Evolutionary conservation across 30 jellyfish, hydroid and myxozoan genomes (phyloP).

Genomic region (Aurelia aurita): DNA sequence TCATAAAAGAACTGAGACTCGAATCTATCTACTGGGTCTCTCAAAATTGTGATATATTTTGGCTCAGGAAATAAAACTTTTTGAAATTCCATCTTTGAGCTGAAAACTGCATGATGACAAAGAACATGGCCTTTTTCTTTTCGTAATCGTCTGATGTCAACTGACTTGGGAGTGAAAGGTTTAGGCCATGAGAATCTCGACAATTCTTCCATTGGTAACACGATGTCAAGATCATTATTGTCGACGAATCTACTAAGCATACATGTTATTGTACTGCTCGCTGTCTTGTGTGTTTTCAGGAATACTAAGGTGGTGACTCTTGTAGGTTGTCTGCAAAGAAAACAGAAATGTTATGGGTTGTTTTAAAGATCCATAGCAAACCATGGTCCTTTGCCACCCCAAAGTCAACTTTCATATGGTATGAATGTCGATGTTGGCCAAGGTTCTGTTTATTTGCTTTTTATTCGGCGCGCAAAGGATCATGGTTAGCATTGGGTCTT

Average conservation of each 20-base stretch:
- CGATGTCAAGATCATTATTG: slow-evolving; percentile 56
- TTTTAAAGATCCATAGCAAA: too few species aligned
- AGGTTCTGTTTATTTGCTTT: too few species aligned
- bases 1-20: slow-evolving; percentile 77
- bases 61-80: slow-evolving; percentile 65
- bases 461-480: too few species aligned
- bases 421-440: too few species aligned
- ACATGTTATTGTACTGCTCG: slow-evolving; percentile 80
- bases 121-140: slow-evolving; percentile 68
- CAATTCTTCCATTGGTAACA: slow-evolving; percentile 56
- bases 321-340: slow-evolving; percentile 2
- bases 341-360: background rate
- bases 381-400: too few species aligned
- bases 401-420: too few species aligned
- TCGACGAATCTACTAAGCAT: slow-evolving; percentile 80
- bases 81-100: slow-evolving; percentile 51
- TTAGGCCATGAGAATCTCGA: slow-evolving; percentile 81
- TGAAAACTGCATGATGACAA: slow-evolving; percentile 70
- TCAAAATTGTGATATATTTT: slow-evolving; percentile 60
- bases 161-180: slow-evolving; percentile 56
- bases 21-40: slow-evolving; percentile 76
- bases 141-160: slow-evolving; percentile 67
- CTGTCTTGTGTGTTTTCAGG: slow-evolving; percentile 90
- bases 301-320: slow-evolving; percentile 49
- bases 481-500: too few species aligned